These are phyloP conservation scores for Heteractis magnifica DNA, from an alignment of 92 coral and sea anemone species.

Conservation along the genomic window DNA sequence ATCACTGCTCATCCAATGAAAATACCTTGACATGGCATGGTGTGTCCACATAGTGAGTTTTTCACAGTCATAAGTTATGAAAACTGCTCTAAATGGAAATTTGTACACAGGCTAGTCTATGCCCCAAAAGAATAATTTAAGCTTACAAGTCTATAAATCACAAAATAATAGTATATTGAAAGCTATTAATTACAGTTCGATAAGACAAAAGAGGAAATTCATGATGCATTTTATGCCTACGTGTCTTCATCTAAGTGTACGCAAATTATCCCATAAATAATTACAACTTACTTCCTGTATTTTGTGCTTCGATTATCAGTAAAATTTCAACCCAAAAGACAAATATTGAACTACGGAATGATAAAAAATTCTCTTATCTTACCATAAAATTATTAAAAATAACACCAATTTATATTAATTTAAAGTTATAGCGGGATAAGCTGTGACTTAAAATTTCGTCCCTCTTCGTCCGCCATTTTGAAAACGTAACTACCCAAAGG, in stretches of 20 bases:
- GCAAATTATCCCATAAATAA: background rate
- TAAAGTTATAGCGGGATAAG: background rate
- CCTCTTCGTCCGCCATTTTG: slow-evolving; percentile 5
- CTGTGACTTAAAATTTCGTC: background rate
- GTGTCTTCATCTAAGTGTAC: background rate
- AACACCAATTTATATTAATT: background rate
- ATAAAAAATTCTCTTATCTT: background rate
- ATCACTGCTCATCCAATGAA: no score
- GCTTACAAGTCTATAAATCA: background rate
- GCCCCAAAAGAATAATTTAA: no score
- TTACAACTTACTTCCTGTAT: background rate
- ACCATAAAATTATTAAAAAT: background rate
- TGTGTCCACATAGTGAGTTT: no score
- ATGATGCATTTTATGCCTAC: slow-evolving; percentile 1
- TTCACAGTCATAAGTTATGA: no score
- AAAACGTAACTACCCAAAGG: background rate
- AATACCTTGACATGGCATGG: no score
- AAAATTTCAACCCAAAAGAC: background rate
- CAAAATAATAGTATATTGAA: background rate
- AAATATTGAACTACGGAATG: background rate
- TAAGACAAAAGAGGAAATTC: background rate
- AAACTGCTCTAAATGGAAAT: no score
- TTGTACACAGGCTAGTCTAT: background rate
- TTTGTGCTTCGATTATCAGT: background rate
- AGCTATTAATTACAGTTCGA: background rate